A percentile compares a stretch with the other conserved stretches of the same genome.
Conservation (phyloP, 2,797 vertebrate species). For the Sebastiscus tertius region DNA sequence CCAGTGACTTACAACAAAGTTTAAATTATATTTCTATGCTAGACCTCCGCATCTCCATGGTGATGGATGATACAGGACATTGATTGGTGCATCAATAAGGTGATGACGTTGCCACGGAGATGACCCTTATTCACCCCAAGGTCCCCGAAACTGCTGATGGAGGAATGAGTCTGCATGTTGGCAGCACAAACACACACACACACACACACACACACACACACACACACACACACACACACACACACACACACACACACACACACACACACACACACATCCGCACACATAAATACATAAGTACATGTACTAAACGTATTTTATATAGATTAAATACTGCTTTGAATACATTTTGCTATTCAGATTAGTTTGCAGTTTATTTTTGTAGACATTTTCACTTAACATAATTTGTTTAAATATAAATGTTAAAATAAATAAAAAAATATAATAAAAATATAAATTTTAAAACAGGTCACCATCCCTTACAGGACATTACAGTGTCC, state of each 20-base stretch:
- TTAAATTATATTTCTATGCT: background rate
- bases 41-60: slow-evolving; percentile 3
- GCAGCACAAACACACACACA: background rate
- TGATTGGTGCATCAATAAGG: slow-evolving; percentile 62
- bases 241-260: background rate
- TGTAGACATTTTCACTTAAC: background rate
- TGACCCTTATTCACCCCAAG: slow-evolving; percentile 41
- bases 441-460: background rate
- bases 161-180: slow-evolving; percentile 43
- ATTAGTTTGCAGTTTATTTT: background rate
- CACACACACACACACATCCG: too few relatives aligned
- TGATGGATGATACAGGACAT: slow-evolving; percentile 62
- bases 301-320: background rate
- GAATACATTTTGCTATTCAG: background rate
- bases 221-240: background rate
- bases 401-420: background rate
- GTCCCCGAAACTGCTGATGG: slow-evolving; percentile 64
- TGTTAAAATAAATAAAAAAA: background rate
- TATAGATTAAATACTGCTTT: background rate
- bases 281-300: background rate
- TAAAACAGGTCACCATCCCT: too few relatives aligned
- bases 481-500: background rate
- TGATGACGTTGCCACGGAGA: slow-evolving; percentile 39
- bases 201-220: background rate
- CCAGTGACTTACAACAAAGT: background rate